Base-by-base conservation (phyloP, 1,140 invertebrate genomes). In the Metopolophium dirhodum region DNA sequence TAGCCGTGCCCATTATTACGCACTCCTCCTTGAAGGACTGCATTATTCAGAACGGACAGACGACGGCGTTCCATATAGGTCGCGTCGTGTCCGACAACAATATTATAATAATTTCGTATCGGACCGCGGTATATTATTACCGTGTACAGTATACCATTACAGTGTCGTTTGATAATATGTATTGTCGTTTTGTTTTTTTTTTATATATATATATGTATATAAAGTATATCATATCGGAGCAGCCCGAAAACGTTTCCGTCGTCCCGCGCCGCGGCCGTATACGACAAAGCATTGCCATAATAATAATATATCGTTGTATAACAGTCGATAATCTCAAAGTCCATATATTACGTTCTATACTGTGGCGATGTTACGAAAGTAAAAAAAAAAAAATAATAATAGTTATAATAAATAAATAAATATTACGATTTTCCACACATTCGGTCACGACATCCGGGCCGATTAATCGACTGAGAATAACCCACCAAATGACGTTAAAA, bases 351-450 rank as follows among this genome's bases (percentile, higher is more conserved):
- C 35, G 8, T 14, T 14, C 20, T 54, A 41, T 14, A 57, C 11
- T 11, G 23, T 35, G 35, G n/a, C 3, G 87, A 26, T 57, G 87
- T 37, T 89, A 77, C 11, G 30, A 14, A 77, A 77, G 61, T 45
- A 45, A 89, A 89, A 57, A 54, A 54, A 88, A 54, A 51, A 89
- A 37, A 54, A 51, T 22, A 45, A 77, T 77, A 77, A 77, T n/a
- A 35, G 61, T 77, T n/a, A 77, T 77, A 77, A 85, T 85, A 85
- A 35, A 88, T 49, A 88, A 54, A 54, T 87, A 54, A 8, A 35
- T 54, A 89, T 89, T 54, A 89, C 35, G 87, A 89, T 89, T 89
- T 54, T 89, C 87, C 87, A 89, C 87, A 89, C 87, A 57, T 89
- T 89, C 87, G 49, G 35, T 57, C 87, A 54, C 49, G 87, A 89